Evolutionary conservation across 2,113 vertebrate species (phyloP), one percentile per base, ranked within the genome.

Genomic region (Eulacestoma nigropectus): DNA sequence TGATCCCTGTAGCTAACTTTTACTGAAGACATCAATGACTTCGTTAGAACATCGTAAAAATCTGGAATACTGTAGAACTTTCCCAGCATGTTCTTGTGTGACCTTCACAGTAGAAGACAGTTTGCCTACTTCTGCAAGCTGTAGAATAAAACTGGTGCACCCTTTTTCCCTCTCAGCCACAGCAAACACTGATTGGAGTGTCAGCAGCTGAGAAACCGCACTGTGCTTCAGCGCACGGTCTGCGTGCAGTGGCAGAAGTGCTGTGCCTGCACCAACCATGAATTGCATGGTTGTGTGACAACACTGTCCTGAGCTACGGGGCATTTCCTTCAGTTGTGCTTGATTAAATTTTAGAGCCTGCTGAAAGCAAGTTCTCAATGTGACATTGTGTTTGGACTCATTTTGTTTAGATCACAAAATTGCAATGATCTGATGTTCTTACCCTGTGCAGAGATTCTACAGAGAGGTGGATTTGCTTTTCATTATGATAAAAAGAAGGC

Each of bases 11-110:
- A 47, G 50, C 41, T 59, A 33, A 19, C 12, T 89, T 85, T 33
- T 53, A 52, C 9, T 47, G 57, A 70, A 20, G 69, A 37, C 8
- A 17, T 39, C 33, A 57, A 8, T 76, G n/a, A 37, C 59, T 53
- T 39, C 0, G 0, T 41, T 86, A 2, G 4, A 75, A 70, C 0
- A 0, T 37, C 4, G 1, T 79, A 41, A 82, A 93, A 80, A 44
- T 86, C 16, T 47, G 46, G 7, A 93, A 42, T 69, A 32, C 35
- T n/a, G 12, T 59, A 33, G 50, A 62, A 77, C 44, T 82, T 93
- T 16, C 14, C 23, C 27, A 44, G n/a, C 7, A 7, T 80, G 14
- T 44, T 84, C 9, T 53, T 8, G 2, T 55, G 16, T 67, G 25
- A 73, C 20, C 18, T 55, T 76, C 46, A n/a, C 32, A 39, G 37